Base-by-base conservation (phyloP, 2,113 vertebrate species). In the Fulica atra region DNA sequence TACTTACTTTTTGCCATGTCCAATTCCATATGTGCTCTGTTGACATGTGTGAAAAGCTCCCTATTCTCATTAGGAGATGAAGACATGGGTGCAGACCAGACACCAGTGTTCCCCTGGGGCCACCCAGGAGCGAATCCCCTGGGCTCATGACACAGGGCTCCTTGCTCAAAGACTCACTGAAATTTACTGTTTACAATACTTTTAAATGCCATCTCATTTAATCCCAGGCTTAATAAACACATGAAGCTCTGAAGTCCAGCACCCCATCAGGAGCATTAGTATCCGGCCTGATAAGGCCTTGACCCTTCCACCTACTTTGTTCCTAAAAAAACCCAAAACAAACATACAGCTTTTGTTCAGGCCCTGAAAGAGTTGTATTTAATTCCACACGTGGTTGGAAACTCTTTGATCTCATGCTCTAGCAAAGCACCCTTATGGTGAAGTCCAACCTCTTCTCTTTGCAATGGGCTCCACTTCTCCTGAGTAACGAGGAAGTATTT, bases 311-410 rank as follows among this genome's bases (percentile, higher is more conserved):
- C 51, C 5, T 91, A 7, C 19, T 66, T 23, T 16, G 5, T 31
- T 73, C 44, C 18, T 46, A 46, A 46, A 46, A 46, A 46, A 42
- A 18, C 17, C 44, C 17, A 46, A 46, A 46, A 46, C 44, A 46
- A 18, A 46, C 44, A 16, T 46, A 46, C 10, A 35, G 59, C 28
- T 35, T 53, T 79, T 5, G 0, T 57, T 72, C 13, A n/a, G 24
- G 25, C 57, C 54, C 18, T 24, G 24, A 65, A 83, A 61, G 12
- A 86, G 36, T 0, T 14, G 7, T 31, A 63, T 91, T 81, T 61
- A 73, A 61, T 69, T 83, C 54, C 19, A 31, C 0, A 0, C 7
- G 29, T 11, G 18, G 18, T 21, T 5, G 0, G 57, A 60, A 70
- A 20, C 5, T 26, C 15, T 36, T 70, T 13, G 26, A 15, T 79